Evolutionary conservation across 2,113 vertebrate genomes (phyloP).

Genomic region (Callopanchax toddi): DNA sequence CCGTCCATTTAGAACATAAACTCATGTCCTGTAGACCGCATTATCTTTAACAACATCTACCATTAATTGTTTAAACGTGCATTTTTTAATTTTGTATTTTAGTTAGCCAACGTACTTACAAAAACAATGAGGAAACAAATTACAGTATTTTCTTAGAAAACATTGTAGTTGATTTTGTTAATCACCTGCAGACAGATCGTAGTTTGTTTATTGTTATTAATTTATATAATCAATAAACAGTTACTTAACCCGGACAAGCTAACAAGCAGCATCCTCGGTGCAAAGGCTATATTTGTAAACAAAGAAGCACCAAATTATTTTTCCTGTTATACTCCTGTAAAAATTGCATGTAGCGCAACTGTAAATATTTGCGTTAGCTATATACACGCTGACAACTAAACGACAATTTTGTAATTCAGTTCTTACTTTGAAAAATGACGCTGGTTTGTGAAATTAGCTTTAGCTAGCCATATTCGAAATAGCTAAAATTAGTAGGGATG

Average conservation of each 20-base stretch:
- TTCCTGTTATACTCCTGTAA: background rate
- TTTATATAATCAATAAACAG: background rate
- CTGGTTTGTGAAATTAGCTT: conserved; percentile 41
- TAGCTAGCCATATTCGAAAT: conserved; percentile 28
- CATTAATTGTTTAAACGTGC: no score
- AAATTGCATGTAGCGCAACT: background rate
- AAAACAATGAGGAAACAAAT: background rate
- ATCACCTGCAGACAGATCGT: no score
- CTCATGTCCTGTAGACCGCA: no score
- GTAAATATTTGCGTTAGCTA: background rate
- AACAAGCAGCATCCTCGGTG: conserved; percentile 7
- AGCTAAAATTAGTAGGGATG: conserved; percentile 74
- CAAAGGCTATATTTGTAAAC: conserved; percentile 69
- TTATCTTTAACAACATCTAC: no score
- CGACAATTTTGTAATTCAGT: background rate
- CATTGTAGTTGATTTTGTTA: no score
- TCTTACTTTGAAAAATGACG: conserved; percentile 18
- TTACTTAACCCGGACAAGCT: conserved; percentile 1
- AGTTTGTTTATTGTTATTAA: background rate
- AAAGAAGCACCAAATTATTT: conserved; percentile 32
- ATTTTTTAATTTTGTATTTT: no score
- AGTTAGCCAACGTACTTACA: background rate
- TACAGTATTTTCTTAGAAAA: background rate
- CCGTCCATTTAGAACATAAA: no score
- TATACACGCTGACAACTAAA: background rate